phyloP scores from a whole-genome alignment of 2,113 vertebrate species.

The Chascanopsetta lugubris region DNA sequence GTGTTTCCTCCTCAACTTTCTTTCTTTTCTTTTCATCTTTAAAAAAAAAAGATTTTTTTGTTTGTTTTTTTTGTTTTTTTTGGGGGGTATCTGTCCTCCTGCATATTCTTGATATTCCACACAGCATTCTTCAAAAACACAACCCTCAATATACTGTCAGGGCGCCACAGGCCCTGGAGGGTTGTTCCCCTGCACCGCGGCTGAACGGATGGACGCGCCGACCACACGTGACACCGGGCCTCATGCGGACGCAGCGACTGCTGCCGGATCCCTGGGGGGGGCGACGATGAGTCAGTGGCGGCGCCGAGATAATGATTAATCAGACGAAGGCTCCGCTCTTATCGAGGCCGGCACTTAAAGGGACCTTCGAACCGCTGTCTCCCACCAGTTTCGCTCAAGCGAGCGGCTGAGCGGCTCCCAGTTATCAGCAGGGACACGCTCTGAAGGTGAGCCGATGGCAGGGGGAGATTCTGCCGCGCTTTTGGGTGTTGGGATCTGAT shows the following conservation, averaged over 20 bases:
- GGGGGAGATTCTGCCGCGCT: no score
- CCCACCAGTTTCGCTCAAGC: neutral
- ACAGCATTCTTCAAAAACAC: constrained; percentile 1
- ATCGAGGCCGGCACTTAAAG: neutral
- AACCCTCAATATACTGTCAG: neutral
- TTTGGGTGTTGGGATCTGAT: no score
- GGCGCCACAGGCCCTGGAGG: neutral
- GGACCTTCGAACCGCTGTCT: neutral
- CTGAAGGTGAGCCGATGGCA: neutral
- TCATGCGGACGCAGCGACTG: constrained; percentile 2
- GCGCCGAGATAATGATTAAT: neutral
- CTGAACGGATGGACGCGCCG: neutral
- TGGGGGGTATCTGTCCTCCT: neutral
- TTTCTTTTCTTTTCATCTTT: neutral
- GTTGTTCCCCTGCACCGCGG: neutral
- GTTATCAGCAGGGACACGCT: neutral
- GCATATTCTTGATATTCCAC: neutral
- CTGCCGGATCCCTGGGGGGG: neutral
- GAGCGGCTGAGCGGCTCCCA: neutral
- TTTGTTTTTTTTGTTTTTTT: no score
- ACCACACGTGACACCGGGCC: neutral
- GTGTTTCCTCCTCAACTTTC: no score
- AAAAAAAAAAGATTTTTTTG: no score
- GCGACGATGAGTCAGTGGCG: neutral
- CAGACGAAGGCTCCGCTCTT: neutral